These are phyloP conservation scores for Lysandra coridon DNA, from an alignment of 2,888 invertebrate genomes.

Conservation along the genomic window DNA sequence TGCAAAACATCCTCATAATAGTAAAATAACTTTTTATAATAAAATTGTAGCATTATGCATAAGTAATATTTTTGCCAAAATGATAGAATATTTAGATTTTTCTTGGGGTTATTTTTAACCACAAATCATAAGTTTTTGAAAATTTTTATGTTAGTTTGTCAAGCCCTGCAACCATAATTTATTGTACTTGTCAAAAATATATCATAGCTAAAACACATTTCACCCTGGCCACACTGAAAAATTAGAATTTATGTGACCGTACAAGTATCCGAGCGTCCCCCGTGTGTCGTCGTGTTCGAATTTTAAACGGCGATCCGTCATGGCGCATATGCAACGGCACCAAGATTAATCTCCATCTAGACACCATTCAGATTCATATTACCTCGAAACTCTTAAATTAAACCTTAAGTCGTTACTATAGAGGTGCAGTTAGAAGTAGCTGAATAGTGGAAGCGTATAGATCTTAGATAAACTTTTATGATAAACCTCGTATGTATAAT, in stretches of 20 bases:
- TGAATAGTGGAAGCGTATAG: conserved; percentile 41
- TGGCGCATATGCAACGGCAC: conserved; percentile 47
- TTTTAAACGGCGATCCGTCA: conserved; percentile 63
- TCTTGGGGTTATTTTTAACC: too few relatives aligned
- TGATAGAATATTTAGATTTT: too few relatives aligned
- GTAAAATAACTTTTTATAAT: too few relatives aligned
- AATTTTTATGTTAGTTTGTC: too few relatives aligned
- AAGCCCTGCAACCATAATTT: too few relatives aligned
- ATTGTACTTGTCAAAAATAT: too few relatives aligned
- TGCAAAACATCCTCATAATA: too few relatives aligned
- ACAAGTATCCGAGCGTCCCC: conserved; percentile 43
- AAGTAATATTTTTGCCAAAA: too few relatives aligned
- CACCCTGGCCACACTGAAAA: background rate
- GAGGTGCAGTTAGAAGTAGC: background rate
- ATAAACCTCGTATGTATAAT: conserved; percentile 39
- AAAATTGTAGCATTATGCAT: too few relatives aligned
- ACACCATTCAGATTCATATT: background rate
- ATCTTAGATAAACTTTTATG: conserved; percentile 49
- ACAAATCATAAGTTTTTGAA: too few relatives aligned
- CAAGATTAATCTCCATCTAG: conserved; percentile 46
- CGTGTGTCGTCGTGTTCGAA: conserved; percentile 58
- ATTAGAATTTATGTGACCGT: conserved; percentile 40
- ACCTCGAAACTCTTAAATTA: background rate
- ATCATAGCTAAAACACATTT: background rate
- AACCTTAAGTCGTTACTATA: background rate